Evolutionary conservation across 2,888 invertebrate species (phyloP), one percentile per base, ranked within the genome.

Genomic region (Pyrgus malvae): DNA sequence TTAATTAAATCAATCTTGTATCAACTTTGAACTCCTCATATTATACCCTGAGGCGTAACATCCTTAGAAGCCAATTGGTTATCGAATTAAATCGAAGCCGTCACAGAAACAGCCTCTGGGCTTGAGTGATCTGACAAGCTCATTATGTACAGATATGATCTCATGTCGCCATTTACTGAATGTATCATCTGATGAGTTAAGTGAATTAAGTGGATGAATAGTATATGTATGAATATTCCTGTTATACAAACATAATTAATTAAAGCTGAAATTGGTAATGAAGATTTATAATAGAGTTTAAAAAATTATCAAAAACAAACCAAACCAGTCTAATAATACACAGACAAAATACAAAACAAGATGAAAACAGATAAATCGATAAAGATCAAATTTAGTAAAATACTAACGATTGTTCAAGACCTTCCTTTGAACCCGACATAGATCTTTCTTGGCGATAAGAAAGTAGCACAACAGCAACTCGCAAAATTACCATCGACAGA

Each of bases 401-500:
- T 17, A 27, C 23, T n/a, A 8, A 37, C 16, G 23, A 25, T 23
- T 17, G 42, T 17, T 25, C 33, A 46, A 23, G 33, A 46, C n/a
- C 35, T 37, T 25, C 33, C 19, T 45, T 45, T 33, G 33, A 45
- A 45, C 25, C 46, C 46, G 9, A 46, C 8, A n/a, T 25, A 25
- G 46, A 48, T 48, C n/a, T 31, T 33, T 31, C 33, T 31, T 12
- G 11, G 5, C 7, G 46, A 48, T 48, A 35, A 17, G 14, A 17
- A 46, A 23, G 41, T 33, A 37, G 14, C 14, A 23, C 38, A 45
- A 27, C 29, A 51, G 16, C 2, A n/a, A 8, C 27, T 35, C 37
- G 16, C 45, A 23, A 53, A 38, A 53, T 53, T 44, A 45, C 53
- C 45, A 53, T 44, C 41, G 27, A 37, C 45, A 53, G 53, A 53